Evolutionary conservation across 1,140 invertebrate genomes (phyloP).

Genomic region (Mactra quadrangularis): DNA sequence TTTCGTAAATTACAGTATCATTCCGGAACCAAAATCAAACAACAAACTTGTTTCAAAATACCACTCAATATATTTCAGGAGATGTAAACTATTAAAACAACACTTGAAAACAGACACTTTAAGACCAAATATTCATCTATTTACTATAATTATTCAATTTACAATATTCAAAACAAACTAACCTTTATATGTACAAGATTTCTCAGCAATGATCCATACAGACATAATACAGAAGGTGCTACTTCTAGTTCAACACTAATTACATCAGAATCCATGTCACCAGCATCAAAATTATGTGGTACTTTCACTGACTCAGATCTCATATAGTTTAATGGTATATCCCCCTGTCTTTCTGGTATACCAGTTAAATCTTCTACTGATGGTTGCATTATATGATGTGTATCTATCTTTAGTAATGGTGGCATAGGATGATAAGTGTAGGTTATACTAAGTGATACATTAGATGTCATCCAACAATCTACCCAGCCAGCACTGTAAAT

Average conservation of each 20-base stretch:
- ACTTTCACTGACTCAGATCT: slow-evolving; percentile 53
- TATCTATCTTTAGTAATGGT: slow-evolving; percentile 47
- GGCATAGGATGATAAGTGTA: slow-evolving; percentile 96
- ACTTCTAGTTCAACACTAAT: slow-evolving; percentile 96
- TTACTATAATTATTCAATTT: too few species aligned
- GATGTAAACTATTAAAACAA: too few species aligned
- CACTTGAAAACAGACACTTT: too few species aligned
- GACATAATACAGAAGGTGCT: slow-evolving; percentile 93
- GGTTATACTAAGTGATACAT: slow-evolving; percentile 94
- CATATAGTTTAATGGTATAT: slow-evolving; percentile 94
- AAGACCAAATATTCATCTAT: too few species aligned
- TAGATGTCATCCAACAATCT: slow-evolving; percentile 97
- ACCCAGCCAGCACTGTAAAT: slow-evolving; percentile 91
- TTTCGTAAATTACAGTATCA: too few species aligned
- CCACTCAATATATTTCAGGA: too few species aligned
- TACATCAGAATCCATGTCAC: slow-evolving; percentile 91
- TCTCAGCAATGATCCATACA: slow-evolving; percentile 95
- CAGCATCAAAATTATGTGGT: slow-evolving; percentile 92
- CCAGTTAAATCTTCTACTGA: slow-evolving; percentile 53
- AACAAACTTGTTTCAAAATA: too few species aligned
- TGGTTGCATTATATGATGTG: slow-evolving; percentile 48
- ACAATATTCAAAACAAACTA: too few species aligned
- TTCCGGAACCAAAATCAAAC: too few species aligned
- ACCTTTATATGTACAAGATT: slow-evolving; percentile 94
- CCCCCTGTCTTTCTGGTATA: slow-evolving; percentile 84